Percentiles rank a stretch among this genome's conserved stretches.
These are phyloP conservation scores for Drosophila prolongata DNA, from an alignment of 2,888 invertebrate genomes.

Conservation along the genomic window DNA sequence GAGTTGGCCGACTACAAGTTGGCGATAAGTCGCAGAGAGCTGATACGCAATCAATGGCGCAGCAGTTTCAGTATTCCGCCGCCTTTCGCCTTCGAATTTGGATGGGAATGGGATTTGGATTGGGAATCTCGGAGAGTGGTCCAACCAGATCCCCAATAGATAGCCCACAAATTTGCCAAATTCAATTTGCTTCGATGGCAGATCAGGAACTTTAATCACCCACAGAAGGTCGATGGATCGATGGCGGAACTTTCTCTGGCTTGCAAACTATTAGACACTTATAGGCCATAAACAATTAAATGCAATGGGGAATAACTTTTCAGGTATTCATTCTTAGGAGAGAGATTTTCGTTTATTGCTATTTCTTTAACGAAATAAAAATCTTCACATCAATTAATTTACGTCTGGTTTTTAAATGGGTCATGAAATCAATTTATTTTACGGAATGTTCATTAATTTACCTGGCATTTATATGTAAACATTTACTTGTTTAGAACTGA, in stretches of 20 bases:
- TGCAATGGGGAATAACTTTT: background rate
- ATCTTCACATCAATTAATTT: too few species aligned
- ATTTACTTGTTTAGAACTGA: too few species aligned
- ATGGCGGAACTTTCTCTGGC: constrained; percentile 11
- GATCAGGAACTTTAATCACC: background rate
- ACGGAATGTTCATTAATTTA: too few species aligned
- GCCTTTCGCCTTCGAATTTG: constrained; percentile 12
- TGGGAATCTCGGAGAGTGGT: constrained; percentile 15
- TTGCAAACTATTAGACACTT: background rate
- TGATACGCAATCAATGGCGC: constrained; percentile 62
- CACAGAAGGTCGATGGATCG: constrained; percentile 15
- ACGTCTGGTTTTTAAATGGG: too few species aligned
- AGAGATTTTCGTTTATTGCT: too few species aligned
- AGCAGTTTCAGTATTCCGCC: constrained; percentile 17
- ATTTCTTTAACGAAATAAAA: too few species aligned
- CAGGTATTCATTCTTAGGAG: background rate
- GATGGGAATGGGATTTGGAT: background rate
- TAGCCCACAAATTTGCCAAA: constrained; percentile 25
- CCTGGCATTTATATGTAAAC: too few species aligned
- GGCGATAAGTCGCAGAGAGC: constrained; percentile 57
- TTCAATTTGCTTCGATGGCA: constrained; percentile 13
- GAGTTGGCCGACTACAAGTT: constrained; percentile 39
- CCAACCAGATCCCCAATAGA: constrained; percentile 26
- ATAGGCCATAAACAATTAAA: background rate
- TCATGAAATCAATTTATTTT: too few species aligned